These are phyloP conservation scores for Crenuchus spilurus DNA, from an alignment of 2,797 vertebrate species.

Conservation along the genomic window DNA sequence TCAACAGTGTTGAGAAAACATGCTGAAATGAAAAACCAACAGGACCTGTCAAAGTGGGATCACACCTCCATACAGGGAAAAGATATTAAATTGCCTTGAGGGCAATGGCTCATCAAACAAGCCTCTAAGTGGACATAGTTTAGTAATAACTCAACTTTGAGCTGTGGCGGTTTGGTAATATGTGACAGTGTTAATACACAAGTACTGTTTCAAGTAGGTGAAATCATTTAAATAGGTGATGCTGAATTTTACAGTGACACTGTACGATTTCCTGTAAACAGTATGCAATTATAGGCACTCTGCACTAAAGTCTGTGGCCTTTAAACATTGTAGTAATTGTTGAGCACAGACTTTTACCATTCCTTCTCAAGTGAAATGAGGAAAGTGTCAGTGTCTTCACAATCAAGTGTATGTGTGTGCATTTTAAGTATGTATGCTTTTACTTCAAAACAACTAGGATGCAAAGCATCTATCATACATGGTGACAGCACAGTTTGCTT, in stretches of 20 bases:
- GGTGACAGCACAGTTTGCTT: no score
- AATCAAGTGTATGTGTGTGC: no score
- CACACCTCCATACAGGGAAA: background rate
- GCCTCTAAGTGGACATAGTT: background rate
- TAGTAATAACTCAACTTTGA: conserved; percentile 4
- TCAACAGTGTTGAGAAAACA: conserved; percentile 3
- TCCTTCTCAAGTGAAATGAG: background rate
- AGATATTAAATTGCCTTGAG: background rate
- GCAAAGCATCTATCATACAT: no score
- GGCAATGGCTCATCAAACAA: background rate
- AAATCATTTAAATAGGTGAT: background rate
- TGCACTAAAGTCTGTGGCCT: background rate
- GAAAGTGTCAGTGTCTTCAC: background rate
- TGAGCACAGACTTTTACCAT: background rate
- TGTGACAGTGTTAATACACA: conserved; percentile 3
- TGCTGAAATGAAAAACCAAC: background rate
- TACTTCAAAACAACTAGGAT: no score
- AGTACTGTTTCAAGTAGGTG: background rate
- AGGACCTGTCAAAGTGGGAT: conserved; percentile 3
- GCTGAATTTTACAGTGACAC: background rate
- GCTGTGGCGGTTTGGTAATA: background rate
- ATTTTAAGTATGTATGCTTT: no score
- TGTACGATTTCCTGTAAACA: conserved; percentile 19
- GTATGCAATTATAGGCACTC: conserved; percentile 11
- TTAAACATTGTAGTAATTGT: background rate